Base-by-base conservation (phyloP, 2,113 vertebrate genomes). In the Prunella fulvescens region DNA sequence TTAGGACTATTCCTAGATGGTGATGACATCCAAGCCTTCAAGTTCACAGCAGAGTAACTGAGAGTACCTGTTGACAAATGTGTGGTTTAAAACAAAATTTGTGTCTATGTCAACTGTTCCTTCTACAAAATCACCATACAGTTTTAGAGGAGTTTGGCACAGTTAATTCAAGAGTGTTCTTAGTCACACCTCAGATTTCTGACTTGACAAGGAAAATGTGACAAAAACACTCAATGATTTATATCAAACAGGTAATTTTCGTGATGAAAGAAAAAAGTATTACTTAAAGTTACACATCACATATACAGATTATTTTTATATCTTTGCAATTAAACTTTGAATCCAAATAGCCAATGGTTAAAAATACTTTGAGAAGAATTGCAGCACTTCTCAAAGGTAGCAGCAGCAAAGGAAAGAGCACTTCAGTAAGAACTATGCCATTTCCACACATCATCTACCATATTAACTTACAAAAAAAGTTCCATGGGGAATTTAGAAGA, bases 331-430 rank as follows among this genome's bases (percentile, higher is more conserved):
- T 88, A 54, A 94, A 71, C 18, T 60, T 83, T 0, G 6, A 72
- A 60, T 73, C 74, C 58, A 45, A 72, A 93, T 47, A 88, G 54
- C 47, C 26, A 48, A 74, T 23, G 17, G 62, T 88, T 94, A 93
- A 77, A 92, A 82, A 92, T 31, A 80, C 29, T 86, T 77, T 76
- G 48, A 97, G 89, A 66, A 76, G 71, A 91, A 37, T 2, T 45
- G 72, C 40, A 95, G 61, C 64, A 39, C 61, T 86, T 80, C 33
- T 72, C 56, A 66, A 53, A 93, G 58, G 56, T 19, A 82, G 65
- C 4, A 93, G 91, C 86, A 92, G 92, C 51, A 88, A 88, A 93
- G 80, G 74, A 89, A 62, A 93, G 76, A 79, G 44, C 40, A 67
- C 51, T 65, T 45, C 45, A 66, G 44, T 33, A 81, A 90, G 64